A percentile compares a stretch with the other conserved stretches of the same genome.
phyloP scores from a whole-genome alignment of 2,113 vertebrate genomes.

The Strigops habroptila region DNA sequence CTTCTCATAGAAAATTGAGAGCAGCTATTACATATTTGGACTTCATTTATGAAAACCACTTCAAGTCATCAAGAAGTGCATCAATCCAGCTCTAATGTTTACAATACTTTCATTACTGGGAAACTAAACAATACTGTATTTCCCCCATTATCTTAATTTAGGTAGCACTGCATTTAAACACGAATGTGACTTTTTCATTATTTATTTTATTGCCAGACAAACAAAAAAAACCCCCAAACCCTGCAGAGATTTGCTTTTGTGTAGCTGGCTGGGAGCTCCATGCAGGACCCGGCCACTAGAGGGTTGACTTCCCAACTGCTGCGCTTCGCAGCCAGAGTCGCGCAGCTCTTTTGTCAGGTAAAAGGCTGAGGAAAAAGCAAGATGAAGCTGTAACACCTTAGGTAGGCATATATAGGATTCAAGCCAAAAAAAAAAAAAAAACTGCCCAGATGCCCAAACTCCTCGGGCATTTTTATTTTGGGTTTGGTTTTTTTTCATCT shows the following conservation, averaged over 20 bases:
- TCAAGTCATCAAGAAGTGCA: conserved; percentile 61
- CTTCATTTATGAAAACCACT: conserved; percentile 69
- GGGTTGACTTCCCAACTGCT: conserved; percentile 32
- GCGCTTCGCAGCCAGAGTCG: background rate
- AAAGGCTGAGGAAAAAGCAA: background rate
- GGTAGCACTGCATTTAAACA: conserved; percentile 64
- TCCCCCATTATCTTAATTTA: conserved; percentile 69
- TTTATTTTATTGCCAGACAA: background rate
- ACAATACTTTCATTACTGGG: conserved; percentile 59
- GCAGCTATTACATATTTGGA: conserved; percentile 76
- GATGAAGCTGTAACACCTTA: background rate
- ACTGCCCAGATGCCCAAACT: background rate
- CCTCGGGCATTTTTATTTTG: background rate
- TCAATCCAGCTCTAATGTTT: conserved; percentile 52
- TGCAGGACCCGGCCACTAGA: conserved; percentile 45
- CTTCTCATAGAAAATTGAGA: conserved; percentile 77
- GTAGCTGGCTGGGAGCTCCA: background rate
- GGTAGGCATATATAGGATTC: background rate
- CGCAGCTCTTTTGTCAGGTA: background rate
- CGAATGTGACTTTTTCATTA: background rate
- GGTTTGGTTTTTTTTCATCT: background rate
- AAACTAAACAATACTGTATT: conserved; percentile 60
- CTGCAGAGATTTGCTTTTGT: background rate
- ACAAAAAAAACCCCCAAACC: background rate
- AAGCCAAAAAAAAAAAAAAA: background rate